A percentile compares a stretch with the other conserved stretches of the same genome.
phyloP scores from a whole-genome alignment of 2,113 vertebrate genomes.

The Ceratotherium simum region DNA sequence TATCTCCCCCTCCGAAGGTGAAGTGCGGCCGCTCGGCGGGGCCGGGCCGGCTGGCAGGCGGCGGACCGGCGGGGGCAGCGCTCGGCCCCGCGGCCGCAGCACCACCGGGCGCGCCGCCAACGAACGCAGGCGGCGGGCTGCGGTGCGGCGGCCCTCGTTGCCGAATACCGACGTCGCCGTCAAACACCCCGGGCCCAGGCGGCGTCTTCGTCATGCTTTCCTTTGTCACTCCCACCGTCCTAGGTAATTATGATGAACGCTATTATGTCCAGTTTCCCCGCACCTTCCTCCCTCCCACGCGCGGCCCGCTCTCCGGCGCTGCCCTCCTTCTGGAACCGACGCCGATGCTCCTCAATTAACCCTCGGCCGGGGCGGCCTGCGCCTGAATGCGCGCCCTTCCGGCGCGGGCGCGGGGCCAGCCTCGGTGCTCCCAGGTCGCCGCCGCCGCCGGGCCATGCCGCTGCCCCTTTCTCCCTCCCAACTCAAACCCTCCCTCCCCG shows the following conservation, averaged over 20 bases:
- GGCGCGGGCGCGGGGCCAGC: conserved; percentile 5
- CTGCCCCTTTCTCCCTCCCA: background rate
- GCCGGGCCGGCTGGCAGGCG: conserved; percentile 59
- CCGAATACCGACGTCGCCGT: conserved; percentile 74
- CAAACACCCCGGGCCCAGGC: conserved; percentile 76
- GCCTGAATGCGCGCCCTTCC: conserved; percentile 72
- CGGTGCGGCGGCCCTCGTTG: conserved; percentile 73
- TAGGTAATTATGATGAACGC: conserved; percentile 80
- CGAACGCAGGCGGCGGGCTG: conserved; percentile 81
- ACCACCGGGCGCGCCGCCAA: conserved; percentile 32
- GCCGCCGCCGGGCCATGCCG: background rate
- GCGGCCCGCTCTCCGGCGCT: conserved; percentile 74
- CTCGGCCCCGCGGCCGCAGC: background rate
- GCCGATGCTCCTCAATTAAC: conserved; percentile 85
- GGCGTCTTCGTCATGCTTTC: conserved; percentile 75
- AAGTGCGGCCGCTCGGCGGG: conserved; percentile 78
- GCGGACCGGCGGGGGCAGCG: conserved; percentile 9
- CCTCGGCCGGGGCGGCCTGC: conserved; percentile 78
- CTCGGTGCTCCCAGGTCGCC: background rate
- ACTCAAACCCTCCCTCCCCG: background rate
- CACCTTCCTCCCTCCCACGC: conserved; percentile 79
- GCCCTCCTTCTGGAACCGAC: conserved; percentile 83
- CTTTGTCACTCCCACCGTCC: conserved; percentile 80
- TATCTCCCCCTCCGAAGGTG: conserved; percentile 86
- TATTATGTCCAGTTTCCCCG: conserved; percentile 79